Conservation (phyloP, 2,797 vertebrate genomes). For the Hozukius guyotensis region DNA sequence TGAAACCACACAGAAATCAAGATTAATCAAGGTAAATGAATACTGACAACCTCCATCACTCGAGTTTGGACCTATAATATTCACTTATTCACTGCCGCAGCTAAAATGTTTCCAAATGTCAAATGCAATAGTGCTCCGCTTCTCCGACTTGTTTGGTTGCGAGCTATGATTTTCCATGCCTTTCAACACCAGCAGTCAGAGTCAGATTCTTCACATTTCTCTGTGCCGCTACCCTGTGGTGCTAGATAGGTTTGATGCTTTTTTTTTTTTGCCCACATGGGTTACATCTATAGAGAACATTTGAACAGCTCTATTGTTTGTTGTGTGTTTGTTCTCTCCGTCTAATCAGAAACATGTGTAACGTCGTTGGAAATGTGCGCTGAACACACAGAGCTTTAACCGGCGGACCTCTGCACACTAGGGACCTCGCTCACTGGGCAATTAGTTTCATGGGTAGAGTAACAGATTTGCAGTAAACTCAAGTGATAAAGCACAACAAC, state of each 20-base stretch:
- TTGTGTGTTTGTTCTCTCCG: constrained; percentile 58
- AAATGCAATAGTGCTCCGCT: constrained; percentile 29
- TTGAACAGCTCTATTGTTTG: constrained; percentile 68
- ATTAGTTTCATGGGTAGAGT: constrained; percentile 45
- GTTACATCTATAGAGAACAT: constrained; percentile 43
- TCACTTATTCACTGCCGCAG: constrained; percentile 16
- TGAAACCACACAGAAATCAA: constrained; percentile 6
- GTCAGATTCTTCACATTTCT: constrained; percentile 53
- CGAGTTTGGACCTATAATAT: constrained; percentile 11
- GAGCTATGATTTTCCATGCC: constrained; percentile 50
- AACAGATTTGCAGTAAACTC: constrained; percentile 45
- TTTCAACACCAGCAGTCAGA: constrained; percentile 39
- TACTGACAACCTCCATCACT: constrained; percentile 31
- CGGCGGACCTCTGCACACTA: constrained; percentile 32
- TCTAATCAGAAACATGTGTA: constrained; percentile 68
- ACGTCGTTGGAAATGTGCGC: constrained; percentile 45
- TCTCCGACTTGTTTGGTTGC: constrained; percentile 32
- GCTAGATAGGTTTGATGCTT: constrained; percentile 49
- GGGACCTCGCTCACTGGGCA: constrained; percentile 41
- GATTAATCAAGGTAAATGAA: constrained; percentile 24
- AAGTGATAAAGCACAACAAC: constrained; percentile 34
- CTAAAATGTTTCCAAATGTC: constrained; percentile 33
- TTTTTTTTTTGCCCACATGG: constrained; percentile 45
- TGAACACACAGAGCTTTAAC: constrained; percentile 52
- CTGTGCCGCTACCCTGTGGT: constrained; percentile 24